Base-by-base conservation (phyloP, 2,888 invertebrate species). In the Drosophila mercatorum region DNA sequence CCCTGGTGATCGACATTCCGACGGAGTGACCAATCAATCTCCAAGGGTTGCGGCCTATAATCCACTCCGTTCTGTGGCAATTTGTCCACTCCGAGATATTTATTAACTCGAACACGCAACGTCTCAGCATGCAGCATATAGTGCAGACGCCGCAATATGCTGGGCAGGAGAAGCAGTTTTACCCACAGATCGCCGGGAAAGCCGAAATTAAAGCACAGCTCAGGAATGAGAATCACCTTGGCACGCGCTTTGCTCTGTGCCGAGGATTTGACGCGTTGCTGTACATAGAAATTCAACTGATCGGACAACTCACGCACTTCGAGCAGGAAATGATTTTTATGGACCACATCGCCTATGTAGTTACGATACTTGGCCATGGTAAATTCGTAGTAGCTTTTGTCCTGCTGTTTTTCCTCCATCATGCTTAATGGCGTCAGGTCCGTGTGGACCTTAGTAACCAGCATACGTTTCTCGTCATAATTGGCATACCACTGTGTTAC, bases 401-500 rank as follows among this genome's bases (percentile, higher is more conserved):
- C 95, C 6, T 58, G 17, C 2, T 94, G 93, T 0, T 93, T 91
- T 3, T 94, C 94, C 0, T 96, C 96, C 91, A 98, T 97, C 5
- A 89, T 77, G 17, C 96, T 96, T 6, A 92, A 59, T 0, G 97
- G 96, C 5, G 94, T 95, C 89, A 95, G 91, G 77, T 96, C 94
- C 11, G 94, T 93, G 47, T 95, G 94, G 7, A 97, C 95, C 83
- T 95, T 94, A 0, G 96, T 95, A 0, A 97, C 96, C 34, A 97
- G 93, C 90, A 96, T 96, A 28, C 94, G 93, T 55, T 92, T 91
- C 53, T 93, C 92, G 2, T 94, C 93, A 14, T 89, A 91, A 12
- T 93, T 92, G 80, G 96, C 94, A 91, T 99, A 99, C 95, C 97
- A 97, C 0, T 98, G 98, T 69, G 95, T 95, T 1, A 99, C 96